phyloP scores from a whole-genome alignment of 2,888 invertebrate genomes.

The Ommatoiulus sabulosus region DNA sequence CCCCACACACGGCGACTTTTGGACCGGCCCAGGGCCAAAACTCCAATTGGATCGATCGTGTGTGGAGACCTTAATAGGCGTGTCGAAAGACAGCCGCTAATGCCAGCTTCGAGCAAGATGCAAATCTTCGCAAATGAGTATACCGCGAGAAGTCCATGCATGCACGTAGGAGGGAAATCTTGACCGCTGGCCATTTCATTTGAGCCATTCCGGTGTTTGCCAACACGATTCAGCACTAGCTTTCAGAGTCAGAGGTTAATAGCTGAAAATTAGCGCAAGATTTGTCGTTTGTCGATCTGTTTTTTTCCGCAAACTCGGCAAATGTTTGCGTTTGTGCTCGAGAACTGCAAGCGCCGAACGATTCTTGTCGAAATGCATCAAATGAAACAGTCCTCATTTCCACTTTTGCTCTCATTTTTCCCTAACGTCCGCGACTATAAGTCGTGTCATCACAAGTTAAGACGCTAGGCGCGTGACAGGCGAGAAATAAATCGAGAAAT shows the following conservation, averaged over 20 bases:
- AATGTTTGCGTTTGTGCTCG: conserved; percentile 20
- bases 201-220: not conserved
- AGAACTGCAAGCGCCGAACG: not conserved
- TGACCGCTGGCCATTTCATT: conserved; percentile 39
- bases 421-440: not conserved
- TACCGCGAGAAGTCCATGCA: not conserved
- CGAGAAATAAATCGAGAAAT: conserved; percentile 22
- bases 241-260: conserved; percentile 30
- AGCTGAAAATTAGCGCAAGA: conserved; percentile 16
- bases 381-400: not conserved
- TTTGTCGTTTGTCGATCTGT: conserved; percentile 4
- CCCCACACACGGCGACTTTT: too few species aligned
- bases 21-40: too few species aligned
- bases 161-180: not conserved
- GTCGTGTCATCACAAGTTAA: conserved; percentile 37
- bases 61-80: too few species aligned
- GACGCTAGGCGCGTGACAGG: not conserved
- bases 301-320: not conserved
- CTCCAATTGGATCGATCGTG: too few species aligned
- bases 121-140: not conserved
- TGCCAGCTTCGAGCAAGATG: not conserved
- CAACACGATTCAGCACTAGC: conserved; percentile 28
- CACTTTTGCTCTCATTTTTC: not conserved
- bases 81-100: not conserved
- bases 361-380: conserved; percentile 14